phyloP scores from a whole-genome alignment of 2,113 vertebrate genomes.

The Myiopsitta monachus region DNA sequence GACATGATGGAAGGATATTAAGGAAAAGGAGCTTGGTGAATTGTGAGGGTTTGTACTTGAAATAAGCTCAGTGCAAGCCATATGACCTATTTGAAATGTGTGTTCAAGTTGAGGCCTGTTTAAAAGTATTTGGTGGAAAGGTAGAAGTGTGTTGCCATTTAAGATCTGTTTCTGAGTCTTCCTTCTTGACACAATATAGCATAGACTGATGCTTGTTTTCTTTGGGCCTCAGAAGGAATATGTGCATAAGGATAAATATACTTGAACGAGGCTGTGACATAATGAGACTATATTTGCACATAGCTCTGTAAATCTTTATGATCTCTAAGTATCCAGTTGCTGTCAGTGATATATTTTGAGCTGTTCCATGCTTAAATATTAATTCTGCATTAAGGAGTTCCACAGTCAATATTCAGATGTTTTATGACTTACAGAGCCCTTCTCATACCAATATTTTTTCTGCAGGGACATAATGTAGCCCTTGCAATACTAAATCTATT shows the following conservation, averaged over 20 bases:
- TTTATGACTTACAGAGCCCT: conserved; percentile 17
- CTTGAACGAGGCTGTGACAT: not conserved
- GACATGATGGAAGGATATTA: not conserved
- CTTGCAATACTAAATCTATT: conserved; percentile 50
- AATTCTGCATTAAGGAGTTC: conserved; percentile 42
- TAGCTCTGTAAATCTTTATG: not conserved
- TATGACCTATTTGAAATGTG: not conserved
- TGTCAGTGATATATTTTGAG: not conserved
- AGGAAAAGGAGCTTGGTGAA: not conserved
- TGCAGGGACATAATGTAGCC: not conserved
- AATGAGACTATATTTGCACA: not conserved
- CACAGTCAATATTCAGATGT: conserved; percentile 37
- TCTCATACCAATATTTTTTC: conserved; percentile 39
- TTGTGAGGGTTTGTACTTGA: not conserved
- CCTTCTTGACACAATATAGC: not conserved
- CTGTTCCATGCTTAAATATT: conserved; percentile 42
- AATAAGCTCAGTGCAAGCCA: not conserved
- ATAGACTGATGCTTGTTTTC: not conserved
- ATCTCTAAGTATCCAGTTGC: not conserved
- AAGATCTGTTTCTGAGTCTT: not conserved
- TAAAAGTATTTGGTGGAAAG: not conserved
- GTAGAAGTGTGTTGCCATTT: not conserved
- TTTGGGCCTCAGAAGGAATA: not conserved
- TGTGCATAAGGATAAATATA: not conserved
- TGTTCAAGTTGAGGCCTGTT: not conserved